A percentile compares a stretch with the other conserved stretches of the same genome.
phyloP scores from a whole-genome alignment of 2,113 vertebrate species.

The Microtus ochrogaster region DNA sequence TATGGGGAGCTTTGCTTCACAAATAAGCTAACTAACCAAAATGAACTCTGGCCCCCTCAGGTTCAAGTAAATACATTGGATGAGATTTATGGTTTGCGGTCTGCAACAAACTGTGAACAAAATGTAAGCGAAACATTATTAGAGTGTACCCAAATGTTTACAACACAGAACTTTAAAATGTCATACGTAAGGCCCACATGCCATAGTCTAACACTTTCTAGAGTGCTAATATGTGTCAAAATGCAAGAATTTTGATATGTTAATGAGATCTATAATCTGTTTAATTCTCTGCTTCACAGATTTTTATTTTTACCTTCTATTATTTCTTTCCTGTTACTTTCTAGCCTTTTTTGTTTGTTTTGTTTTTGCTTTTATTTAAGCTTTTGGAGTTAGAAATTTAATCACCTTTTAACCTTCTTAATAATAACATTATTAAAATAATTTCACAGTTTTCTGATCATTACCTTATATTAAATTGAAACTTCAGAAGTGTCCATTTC shows the following conservation, averaged over 20 bases:
- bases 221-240: not conserved
- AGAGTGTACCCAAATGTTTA: not conserved
- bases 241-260: not conserved
- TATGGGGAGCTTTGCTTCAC: too few relatives aligned
- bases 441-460: not conserved
- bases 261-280: too few relatives aligned
- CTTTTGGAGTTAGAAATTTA: not conserved
- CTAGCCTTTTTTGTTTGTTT: not conserved
- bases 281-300: not conserved
- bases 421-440: not conserved
- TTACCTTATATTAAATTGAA: not conserved
- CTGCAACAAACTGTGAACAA: not conserved
- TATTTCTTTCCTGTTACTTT: not conserved
- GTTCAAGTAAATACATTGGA: not conserved
- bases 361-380: not conserved
- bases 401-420: not conserved
- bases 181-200: not conserved
- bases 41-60: not conserved
- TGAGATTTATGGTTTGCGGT: not conserved
- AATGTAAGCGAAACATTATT: not conserved
- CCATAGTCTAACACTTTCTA: not conserved
- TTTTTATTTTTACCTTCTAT: not conserved
- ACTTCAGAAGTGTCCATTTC: not conserved
- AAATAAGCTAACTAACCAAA: not conserved
- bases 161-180: not conserved